A percentile compares a stretch with the other conserved stretches of the same genome.
Evolutionary conservation across 2,888 invertebrate species (phyloP).

Genomic region (Anoncus sp.): DNA sequence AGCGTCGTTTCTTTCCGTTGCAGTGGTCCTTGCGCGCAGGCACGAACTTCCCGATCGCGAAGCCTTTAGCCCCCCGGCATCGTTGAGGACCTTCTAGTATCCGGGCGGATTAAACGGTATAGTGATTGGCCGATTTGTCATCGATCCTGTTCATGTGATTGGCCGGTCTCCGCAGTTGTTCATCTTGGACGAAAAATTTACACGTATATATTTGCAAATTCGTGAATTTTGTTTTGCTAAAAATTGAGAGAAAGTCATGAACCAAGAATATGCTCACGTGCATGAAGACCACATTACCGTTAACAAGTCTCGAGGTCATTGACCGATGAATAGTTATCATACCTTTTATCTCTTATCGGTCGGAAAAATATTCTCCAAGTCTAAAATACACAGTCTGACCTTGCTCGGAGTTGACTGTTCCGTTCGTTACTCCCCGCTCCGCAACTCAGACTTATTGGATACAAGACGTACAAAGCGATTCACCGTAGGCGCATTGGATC

Average conservation of each 20-base stretch:
- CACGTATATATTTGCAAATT: slow-evolving; percentile 3
- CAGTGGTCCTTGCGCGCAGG: slow-evolving; percentile 31
- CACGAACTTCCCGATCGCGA: slow-evolving; percentile 45
- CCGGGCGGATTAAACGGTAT: background rate
- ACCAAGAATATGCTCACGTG: too few species aligned
- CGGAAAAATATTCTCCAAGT: background rate
- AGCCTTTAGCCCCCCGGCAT: slow-evolving; percentile 6
- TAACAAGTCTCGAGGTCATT: too few species aligned
- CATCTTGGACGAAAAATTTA: background rate
- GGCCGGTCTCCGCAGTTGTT: background rate
- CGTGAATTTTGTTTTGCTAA: background rate
- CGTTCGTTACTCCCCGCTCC: background rate
- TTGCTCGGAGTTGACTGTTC: slow-evolving; percentile 17
- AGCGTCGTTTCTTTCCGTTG: slow-evolving; percentile 21
- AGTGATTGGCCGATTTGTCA: background rate
- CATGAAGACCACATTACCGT: too few species aligned
- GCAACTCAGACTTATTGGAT: background rate
- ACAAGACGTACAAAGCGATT: slow-evolving; percentile 3
- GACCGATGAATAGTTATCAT: too few species aligned
- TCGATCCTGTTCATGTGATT: background rate
- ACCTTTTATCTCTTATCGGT: too few species aligned
- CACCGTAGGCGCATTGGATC: background rate
- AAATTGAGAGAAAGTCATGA: slow-evolving; percentile 27
- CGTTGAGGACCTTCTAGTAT: slow-evolving; percentile 3
- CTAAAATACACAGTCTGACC: background rate